Percentiles rank a stretch among this genome's conserved stretches.
Evolutionary conservation across 2,797 vertebrate genomes (phyloP).

Genomic region (Aplochiton taeniatus): DNA sequence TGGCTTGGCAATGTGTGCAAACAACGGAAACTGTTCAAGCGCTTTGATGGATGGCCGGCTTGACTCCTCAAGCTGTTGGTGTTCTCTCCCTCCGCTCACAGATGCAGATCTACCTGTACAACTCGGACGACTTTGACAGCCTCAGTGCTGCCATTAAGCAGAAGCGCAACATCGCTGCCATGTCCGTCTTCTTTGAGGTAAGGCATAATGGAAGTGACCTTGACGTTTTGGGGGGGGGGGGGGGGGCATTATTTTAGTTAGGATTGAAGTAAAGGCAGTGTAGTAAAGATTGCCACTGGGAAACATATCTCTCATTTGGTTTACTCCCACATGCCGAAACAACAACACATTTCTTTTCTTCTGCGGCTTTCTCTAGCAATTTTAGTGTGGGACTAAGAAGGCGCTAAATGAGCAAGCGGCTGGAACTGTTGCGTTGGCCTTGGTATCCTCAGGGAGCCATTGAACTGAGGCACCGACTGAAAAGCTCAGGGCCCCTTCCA

Average conservation of each 20-base stretch:
- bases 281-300: too few relatives aligned
- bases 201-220: conserved; percentile 32
- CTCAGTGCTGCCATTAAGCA: conserved; percentile 90
- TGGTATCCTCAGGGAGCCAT: too few relatives aligned
- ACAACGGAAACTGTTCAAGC: conserved; percentile 58
- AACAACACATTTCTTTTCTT: too few relatives aligned
- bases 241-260: conserved; percentile 61
- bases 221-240: conserved; percentile 20
- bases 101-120: conserved; percentile 99
- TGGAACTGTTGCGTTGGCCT: too few relatives aligned
- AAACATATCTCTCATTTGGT: too few relatives aligned
- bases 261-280: not conserved
- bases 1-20: too few relatives aligned
- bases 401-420: too few relatives aligned
- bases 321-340: too few relatives aligned
- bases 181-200: conserved; percentile 98
- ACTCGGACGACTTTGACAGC: conserved; percentile 98
- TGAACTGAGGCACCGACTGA: too few relatives aligned
- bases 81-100: conserved; percentile 68
- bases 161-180: conserved; percentile 90
- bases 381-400: too few relatives aligned
- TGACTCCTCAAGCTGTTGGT: conserved; percentile 64
- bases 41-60: conserved; percentile 54
- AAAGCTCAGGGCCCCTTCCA: too few relatives aligned
- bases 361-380: too few relatives aligned